phyloP scores from a whole-genome alignment of 2,888 invertebrate genomes.

The Strigamia transsilvanica region DNA sequence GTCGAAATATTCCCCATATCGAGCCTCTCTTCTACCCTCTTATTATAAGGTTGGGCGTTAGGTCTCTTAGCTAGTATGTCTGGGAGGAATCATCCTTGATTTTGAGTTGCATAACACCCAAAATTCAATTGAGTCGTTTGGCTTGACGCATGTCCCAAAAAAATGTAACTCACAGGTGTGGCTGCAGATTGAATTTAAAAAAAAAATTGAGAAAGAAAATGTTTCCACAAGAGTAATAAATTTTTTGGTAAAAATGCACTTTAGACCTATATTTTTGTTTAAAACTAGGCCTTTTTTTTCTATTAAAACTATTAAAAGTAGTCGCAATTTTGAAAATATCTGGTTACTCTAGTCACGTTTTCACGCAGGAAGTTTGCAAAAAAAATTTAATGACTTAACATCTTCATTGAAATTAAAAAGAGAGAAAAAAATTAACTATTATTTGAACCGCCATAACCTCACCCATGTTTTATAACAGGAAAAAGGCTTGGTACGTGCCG shows the following conservation, averaged over 20 bases:
- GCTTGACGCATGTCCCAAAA: not conserved
- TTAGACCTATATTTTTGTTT: conserved; percentile 2
- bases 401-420: conserved; percentile 37
- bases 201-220: not conserved
- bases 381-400: conserved; percentile 41
- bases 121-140: conserved; percentile 44
- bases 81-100: conserved; percentile 47
- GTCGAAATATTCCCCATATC: not conserved
- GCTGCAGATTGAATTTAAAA: conserved; percentile 19
- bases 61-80: conserved; percentile 33
- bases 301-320: not conserved
- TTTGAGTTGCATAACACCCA: conserved; percentile 44
- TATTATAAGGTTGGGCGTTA: conserved; percentile 40
- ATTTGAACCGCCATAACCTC: conserved; percentile 31
- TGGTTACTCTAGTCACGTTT: conserved; percentile 26
- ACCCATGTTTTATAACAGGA: conserved; percentile 44
- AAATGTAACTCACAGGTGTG: not conserved
- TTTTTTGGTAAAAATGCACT: not conserved
- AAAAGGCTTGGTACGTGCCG: conserved; percentile 23
- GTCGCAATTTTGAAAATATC: not conserved
- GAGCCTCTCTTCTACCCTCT: conserved; percentile 21
- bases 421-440: conserved; percentile 36
- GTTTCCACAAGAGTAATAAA: not conserved
- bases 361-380: conserved; percentile 30
- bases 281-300: not conserved